These are phyloP conservation scores for Micromesistius poutassou DNA, from an alignment of 2,797 vertebrate genomes.

Conservation along the genomic window DNA sequence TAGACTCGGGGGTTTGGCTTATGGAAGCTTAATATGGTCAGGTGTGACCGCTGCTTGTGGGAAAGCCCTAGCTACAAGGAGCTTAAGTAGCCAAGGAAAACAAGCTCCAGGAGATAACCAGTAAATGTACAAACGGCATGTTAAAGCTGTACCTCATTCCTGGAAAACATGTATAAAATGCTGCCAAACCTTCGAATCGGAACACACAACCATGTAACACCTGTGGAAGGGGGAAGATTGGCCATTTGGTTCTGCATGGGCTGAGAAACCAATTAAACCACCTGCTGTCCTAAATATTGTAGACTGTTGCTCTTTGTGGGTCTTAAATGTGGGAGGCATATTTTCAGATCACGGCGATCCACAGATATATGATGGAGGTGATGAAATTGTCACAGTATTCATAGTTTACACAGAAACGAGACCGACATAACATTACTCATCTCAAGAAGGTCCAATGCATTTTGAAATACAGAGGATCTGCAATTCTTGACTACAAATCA, in stretches of 20 bases:
- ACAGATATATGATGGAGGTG: conserved; percentile 6
- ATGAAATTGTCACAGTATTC: background rate
- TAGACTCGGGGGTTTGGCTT: background rate
- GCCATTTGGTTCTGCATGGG: background rate
- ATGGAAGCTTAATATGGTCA: conserved; percentile 15
- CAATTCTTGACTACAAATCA: background rate
- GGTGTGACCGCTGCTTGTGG: conserved; percentile 6
- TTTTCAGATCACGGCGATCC: conserved; percentile 24
- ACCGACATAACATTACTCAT: background rate
- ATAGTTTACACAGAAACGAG: background rate
- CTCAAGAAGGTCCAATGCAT: background rate
- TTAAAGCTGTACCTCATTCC: background rate
- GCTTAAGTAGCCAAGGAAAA: background rate
- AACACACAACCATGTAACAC: background rate
- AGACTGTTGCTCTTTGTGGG: conserved; percentile 29
- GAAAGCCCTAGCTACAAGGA: background rate
- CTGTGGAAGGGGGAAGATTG: background rate
- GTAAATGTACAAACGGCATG: background rate
- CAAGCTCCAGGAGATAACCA: background rate
- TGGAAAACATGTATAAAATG: background rate
- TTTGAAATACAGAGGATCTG: background rate
- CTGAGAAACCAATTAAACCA: conserved; percentile 13
- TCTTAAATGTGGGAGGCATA: conserved; percentile 14
- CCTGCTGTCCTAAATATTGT: conserved; percentile 56
- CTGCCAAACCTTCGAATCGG: background rate